phyloP scores from a whole-genome alignment of 2,797 vertebrate species.

The Paramormyrops hopkinsi region DNA sequence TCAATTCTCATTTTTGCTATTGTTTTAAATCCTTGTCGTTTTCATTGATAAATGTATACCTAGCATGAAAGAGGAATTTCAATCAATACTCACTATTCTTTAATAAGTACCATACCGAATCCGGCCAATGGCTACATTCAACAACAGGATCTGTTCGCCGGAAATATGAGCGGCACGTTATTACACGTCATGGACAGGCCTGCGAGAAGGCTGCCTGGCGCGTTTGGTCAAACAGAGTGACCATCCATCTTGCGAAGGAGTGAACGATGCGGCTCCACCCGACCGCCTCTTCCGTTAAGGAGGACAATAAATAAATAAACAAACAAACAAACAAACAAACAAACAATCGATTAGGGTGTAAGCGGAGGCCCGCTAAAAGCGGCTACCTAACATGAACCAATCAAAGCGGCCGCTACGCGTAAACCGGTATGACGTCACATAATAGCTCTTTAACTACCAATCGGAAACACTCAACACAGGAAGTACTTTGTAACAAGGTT shows the following conservation, averaged over 20 bases:
- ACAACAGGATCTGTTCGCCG: conserved; percentile 38
- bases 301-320: neutral
- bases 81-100: conserved; percentile 46
- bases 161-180: conserved; percentile 37
- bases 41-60: neutral
- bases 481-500: neutral
- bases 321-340: neutral
- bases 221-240: neutral
- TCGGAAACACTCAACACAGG: neutral
- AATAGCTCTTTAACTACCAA: neutral
- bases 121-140: conserved; percentile 39
- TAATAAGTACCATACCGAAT: conserved; percentile 49
- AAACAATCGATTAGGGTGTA: neutral
- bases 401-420: neutral
- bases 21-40: neutral
- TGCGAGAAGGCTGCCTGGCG: neutral
- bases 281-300: neutral
- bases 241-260: conserved; percentile 3
- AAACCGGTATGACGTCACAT: neutral
- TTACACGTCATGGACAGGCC: conserved; percentile 32
- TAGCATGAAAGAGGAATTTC: neutral
- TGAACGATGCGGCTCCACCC: neutral
- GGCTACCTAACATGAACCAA: neutral
- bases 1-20: neutral
- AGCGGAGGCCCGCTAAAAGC: neutral